These are phyloP conservation scores for Astropecten irregularis DNA, from an alignment of 53 echinoderm and acorn worm genomes.

Conservation along the genomic window DNA sequence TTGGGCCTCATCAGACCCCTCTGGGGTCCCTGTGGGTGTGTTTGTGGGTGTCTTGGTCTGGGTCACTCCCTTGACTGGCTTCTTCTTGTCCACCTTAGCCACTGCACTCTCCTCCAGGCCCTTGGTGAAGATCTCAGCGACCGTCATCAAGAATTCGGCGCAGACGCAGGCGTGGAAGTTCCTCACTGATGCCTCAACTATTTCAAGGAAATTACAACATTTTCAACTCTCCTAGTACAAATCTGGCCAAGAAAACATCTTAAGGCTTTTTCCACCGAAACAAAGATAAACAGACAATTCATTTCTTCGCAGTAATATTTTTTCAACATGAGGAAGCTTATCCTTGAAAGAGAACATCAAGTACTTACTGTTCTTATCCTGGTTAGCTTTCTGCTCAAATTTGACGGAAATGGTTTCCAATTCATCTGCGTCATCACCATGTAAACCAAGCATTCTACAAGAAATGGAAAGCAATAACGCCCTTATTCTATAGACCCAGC, in stretches of 20 bases:
- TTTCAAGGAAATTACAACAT: neutral
- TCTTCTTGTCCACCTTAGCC: slow-evolving; percentile 54
- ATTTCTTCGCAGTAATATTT: neutral
- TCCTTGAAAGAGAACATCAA: too few species aligned
- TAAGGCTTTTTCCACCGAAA: too few species aligned
- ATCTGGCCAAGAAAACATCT: too few species aligned
- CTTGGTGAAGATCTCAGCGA: slow-evolving; percentile 93
- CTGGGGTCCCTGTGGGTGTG: slow-evolving; percentile 19
- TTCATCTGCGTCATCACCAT: slow-evolving; percentile 40
- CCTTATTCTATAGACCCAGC: too few species aligned
- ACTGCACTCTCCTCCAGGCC: slow-evolving; percentile 74
- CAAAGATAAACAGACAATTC: too few species aligned
- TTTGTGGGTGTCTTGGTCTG: slow-evolving; percentile 20
- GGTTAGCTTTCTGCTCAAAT: slow-evolving; percentile 74
- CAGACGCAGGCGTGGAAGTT: slow-evolving; percentile 93
- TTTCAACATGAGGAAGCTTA: too few species aligned
- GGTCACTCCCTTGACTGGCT: slow-evolving; percentile 10
- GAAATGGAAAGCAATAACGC: too few species aligned
- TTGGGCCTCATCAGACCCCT: slow-evolving; percentile 16
- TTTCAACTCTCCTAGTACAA: too few species aligned
- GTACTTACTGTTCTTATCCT: slow-evolving; percentile 70
- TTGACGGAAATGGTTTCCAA: slow-evolving; percentile 61
- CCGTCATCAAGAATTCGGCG: slow-evolving; percentile 90
- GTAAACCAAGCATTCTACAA: slow-evolving; percentile 57
- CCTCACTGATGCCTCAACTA: slow-evolving; percentile 83